Conservation (phyloP, 2,888 invertebrate species). For the Cosmia trapezina region DNA sequence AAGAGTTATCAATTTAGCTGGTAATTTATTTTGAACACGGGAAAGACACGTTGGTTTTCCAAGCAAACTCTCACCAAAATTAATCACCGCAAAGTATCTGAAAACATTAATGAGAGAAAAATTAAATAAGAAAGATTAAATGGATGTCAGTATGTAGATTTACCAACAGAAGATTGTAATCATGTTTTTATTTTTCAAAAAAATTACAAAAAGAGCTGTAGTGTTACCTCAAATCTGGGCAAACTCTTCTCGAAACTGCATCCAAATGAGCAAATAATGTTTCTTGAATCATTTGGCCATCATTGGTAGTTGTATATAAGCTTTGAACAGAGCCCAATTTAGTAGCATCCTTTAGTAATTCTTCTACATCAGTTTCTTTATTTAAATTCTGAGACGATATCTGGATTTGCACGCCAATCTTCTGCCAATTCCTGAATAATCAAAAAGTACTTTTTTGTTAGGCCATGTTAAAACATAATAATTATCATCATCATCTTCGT, state of each 20-base stretch:
- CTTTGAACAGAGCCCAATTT: conserved; percentile 66
- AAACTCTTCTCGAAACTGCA: conserved; percentile 64
- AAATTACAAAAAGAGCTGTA: background rate
- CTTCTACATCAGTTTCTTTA: conserved; percentile 35
- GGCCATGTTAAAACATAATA: background rate
- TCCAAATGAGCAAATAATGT: conserved; percentile 64
- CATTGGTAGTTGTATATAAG: conserved; percentile 61
- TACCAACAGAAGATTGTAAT: background rate
- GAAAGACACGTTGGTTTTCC: conserved; percentile 60
- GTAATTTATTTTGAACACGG: conserved; percentile 58
- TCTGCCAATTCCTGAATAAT: conserved; percentile 64
- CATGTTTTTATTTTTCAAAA: background rate
- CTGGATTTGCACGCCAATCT: conserved; percentile 58
- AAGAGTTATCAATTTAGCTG: conserved; percentile 59
- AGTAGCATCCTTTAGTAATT: conserved; percentile 58
- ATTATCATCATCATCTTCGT: background rate
- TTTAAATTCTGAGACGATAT: conserved; percentile 43
- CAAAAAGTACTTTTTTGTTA: background rate
- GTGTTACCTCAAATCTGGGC: conserved; percentile 64
- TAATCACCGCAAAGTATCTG: conserved; percentile 46
- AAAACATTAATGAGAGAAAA: background rate
- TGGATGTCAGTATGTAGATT: too few species aligned
- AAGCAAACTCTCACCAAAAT: conserved; percentile 33
- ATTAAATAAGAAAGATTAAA: background rate
- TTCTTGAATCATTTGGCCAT: conserved; percentile 43